Base-by-base conservation (phyloP, 2,888 invertebrate genomes). In the Cerastis leucographa region DNA sequence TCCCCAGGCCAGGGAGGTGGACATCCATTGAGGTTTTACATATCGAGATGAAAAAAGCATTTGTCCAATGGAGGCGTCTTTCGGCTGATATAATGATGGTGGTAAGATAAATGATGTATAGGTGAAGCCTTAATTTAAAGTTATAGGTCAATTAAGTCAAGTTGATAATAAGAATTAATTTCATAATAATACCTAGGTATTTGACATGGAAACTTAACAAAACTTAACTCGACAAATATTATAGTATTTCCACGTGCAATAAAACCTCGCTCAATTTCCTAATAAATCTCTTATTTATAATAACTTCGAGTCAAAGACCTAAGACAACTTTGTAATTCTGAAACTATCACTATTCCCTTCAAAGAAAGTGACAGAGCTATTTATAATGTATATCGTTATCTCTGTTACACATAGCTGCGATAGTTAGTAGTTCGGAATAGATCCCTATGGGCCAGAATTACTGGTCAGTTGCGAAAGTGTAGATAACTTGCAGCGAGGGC, bases 401-500 rank as follows among this genome's bases (percentile, higher is more conserved):
- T 75, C 73, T 61, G 25, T 85, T 35, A 22, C 59, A 59, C 72
- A 29, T 68, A 74, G 40, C 56, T 49, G 66, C 56, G 67, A 70
- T 85, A 85, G 74, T 84, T 79, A 68, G 76, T 76, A 76, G 74
- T 84, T 76, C 29, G 65, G 25, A 81, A 84, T 81, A 84, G 82
- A 66, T 74, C 85, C 74, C 77, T 35, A 29, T 76, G 72, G 87
- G 78, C 78, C 74, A 80, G 82, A 75, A 75, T 82, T 74, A 75
- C 82, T 78, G 85, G 87, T 80, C 82, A 76, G 74, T 86, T 86
- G 80, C 80, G 87, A 82, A 86, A 86, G 61, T 67, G 81, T 68
- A 74, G 59, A 78, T 82, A 85, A 71, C 56, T 82, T 75, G 85
- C 74, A 56, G 61, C 66, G 61, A 62, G 77, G 78, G 78, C 87